Conservation (phyloP, 2,113 vertebrate genomes). For the Microtus pennsylvanicus region DNA sequence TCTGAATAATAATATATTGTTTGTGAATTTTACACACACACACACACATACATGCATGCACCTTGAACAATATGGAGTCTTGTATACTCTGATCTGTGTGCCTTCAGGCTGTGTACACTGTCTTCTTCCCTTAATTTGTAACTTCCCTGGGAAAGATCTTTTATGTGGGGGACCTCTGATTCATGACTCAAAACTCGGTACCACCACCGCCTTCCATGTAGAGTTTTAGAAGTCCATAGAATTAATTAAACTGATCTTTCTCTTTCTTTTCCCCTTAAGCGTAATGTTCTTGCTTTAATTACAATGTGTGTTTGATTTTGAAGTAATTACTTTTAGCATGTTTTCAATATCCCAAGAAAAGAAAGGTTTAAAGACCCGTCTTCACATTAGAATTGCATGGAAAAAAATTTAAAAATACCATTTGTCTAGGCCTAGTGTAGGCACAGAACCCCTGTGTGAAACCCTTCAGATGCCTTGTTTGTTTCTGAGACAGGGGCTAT, state of each 20-base stretch:
- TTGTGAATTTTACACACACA: neutral
- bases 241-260: conserved; percentile 54
- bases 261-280: conserved; percentile 33
- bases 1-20: neutral
- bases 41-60: neutral
- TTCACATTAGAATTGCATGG: conserved; percentile 16
- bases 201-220: neutral
- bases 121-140: neutral
- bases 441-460: neutral
- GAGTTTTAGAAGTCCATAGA: conserved; percentile 2
- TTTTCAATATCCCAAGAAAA: conserved; percentile 59
- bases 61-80: neutral
- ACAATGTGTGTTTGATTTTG: conserved; percentile 43
- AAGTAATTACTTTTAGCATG: conserved; percentile 61
- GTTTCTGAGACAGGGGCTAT: neutral
- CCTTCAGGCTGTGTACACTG: neutral
- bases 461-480: neutral
- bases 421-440: neutral
- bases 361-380: conserved; percentile 5
- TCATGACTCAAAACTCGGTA: neutral
- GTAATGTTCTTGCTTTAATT: conserved; percentile 55
- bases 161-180: neutral
- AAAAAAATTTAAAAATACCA: neutral
- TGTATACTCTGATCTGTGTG: neutral
- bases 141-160: neutral